phyloP scores from a whole-genome alignment of 2,797 vertebrate genomes.

The Simalia tracyae region DNA sequence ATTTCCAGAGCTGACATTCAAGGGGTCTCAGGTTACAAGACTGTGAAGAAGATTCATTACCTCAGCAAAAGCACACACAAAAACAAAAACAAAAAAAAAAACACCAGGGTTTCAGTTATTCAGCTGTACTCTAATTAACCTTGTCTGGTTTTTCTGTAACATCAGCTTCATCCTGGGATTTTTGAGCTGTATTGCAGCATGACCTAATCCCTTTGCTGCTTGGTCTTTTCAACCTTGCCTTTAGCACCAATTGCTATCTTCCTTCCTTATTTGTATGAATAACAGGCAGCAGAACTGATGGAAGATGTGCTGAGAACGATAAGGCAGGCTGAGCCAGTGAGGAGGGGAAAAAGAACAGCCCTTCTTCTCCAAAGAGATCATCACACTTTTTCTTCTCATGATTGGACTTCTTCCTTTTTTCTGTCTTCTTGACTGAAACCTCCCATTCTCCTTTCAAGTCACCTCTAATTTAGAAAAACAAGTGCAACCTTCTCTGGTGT shows the following conservation, averaged over 20 bases:
- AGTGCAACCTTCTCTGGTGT: slow-evolving; percentile 42
- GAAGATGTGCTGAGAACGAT: slow-evolving; percentile 40
- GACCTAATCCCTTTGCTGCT: slow-evolving; percentile 36
- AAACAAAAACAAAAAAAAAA: background rate
- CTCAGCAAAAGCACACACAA: slow-evolving; percentile 1
- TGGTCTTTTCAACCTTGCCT: background rate
- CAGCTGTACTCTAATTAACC: slow-evolving; percentile 29
- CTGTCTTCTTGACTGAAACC: slow-evolving; percentile 15
- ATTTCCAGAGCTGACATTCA: background rate
- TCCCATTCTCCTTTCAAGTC: slow-evolving; percentile 38
- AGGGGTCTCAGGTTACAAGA: slow-evolving; percentile 22
- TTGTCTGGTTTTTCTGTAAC: slow-evolving; percentile 19
- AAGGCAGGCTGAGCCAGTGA: slow-evolving; percentile 28
- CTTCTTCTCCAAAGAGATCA: background rate
- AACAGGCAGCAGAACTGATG: slow-evolving; percentile 35
- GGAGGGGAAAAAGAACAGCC: background rate
- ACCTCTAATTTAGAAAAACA: slow-evolving; percentile 57
- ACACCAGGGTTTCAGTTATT: slow-evolving; percentile 10
- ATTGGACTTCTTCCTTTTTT: background rate
- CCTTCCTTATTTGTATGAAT: slow-evolving; percentile 6
- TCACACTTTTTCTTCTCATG: background rate
- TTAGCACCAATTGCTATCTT: background rate
- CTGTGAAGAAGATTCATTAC: slow-evolving; percentile 14
- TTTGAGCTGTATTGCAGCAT: background rate
- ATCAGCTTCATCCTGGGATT: background rate